phyloP scores from a whole-genome alignment of 1,140 invertebrate species.

The Semibalanus balanoides region DNA sequence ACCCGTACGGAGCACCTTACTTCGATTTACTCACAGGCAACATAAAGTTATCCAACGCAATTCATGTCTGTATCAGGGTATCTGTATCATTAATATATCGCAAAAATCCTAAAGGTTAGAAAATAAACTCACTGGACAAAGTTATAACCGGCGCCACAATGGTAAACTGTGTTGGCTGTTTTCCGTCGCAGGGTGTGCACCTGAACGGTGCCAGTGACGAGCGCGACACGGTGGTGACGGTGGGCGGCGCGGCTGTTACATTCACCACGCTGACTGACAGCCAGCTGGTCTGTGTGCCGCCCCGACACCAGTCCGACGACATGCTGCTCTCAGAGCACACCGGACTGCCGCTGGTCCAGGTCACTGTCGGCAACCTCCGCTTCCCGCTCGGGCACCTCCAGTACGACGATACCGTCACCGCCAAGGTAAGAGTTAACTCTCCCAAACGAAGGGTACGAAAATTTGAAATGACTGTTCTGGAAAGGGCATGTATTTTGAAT shows the following conservation, averaged over 20 bases:
- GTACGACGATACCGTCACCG: slow-evolving; percentile 26
- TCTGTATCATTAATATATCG: too few relatives aligned
- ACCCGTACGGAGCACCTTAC: too few relatives aligned
- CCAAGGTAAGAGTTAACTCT: too few relatives aligned
- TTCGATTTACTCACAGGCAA: too few relatives aligned
- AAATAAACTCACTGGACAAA: too few relatives aligned
- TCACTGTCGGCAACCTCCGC: slow-evolving; percentile 72
- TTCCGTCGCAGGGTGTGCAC: slow-evolving; percentile 49
- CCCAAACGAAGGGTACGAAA: too few relatives aligned
- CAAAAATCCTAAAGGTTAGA: too few relatives aligned
- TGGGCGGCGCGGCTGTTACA: slow-evolving; percentile 74
- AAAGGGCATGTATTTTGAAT: too few relatives aligned
- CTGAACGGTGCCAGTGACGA: slow-evolving; percentile 81
- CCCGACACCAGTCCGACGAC: slow-evolving; percentile 73
- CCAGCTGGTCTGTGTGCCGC: slow-evolving; percentile 79
- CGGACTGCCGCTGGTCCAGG: slow-evolving; percentile 71
- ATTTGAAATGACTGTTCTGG: too few relatives aligned
- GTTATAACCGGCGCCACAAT: too few relatives aligned
- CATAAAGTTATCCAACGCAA: too few relatives aligned
- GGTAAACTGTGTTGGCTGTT: neutral
- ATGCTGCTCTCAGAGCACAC: slow-evolving; percentile 55
- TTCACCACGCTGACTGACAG: slow-evolving; percentile 76
- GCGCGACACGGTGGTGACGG: slow-evolving; percentile 81
- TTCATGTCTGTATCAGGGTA: too few relatives aligned
- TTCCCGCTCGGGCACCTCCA: slow-evolving; percentile 54